Base-by-base conservation (phyloP, 1,140 invertebrate genomes). In the Frieseomelitta varia region DNA sequence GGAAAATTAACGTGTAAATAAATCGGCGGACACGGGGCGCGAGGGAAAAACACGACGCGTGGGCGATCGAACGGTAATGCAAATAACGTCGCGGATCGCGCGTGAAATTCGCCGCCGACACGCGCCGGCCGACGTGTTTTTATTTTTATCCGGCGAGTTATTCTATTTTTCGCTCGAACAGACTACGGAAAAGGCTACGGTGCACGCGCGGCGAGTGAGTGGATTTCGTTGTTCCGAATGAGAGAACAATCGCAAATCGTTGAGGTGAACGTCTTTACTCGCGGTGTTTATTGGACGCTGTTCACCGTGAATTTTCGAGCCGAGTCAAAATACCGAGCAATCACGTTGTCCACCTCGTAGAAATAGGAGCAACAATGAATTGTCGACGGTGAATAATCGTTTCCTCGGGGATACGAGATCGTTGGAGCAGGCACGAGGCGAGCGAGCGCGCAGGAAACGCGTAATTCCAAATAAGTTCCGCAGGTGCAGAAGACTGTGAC, bases 381-480 rank as follows among this genome's bases (percentile, higher is more conserved):
- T 19, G 78, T 39, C 56, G 15, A 39, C 11, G 30, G 51, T 81
- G 67, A 81, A 47, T 76, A 68, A 81, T 76, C 30, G 63, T 76
- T 88, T 85, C 81, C 76, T 80, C 79, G 72, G 55, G 73, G 78
- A 78, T 56, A 51, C 39, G 58, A 65, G 65, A 51, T 81, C 27
- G 47, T 73, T 24, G 76, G 63, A n/a, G 74, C 55, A 76, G 47
- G 86, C 67, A 76, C 87, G 17, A 69, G 80, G 83, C 83, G 69
- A 85, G 55, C 61, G 72, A 72, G 27, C 53, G 53, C 34, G 68
- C 72, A 83, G 87, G 84, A 85, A 88, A 87, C 56, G 63, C 86
- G 76, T 78, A 85, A 87, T 87, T 87, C 82, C 72, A 78, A 87
- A 85, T 85, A 83, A 88, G 82, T 81, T 81, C 75, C 30, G 78